Conservation (phyloP, 2,113 vertebrate species). For the Hyla sarda region DNA sequence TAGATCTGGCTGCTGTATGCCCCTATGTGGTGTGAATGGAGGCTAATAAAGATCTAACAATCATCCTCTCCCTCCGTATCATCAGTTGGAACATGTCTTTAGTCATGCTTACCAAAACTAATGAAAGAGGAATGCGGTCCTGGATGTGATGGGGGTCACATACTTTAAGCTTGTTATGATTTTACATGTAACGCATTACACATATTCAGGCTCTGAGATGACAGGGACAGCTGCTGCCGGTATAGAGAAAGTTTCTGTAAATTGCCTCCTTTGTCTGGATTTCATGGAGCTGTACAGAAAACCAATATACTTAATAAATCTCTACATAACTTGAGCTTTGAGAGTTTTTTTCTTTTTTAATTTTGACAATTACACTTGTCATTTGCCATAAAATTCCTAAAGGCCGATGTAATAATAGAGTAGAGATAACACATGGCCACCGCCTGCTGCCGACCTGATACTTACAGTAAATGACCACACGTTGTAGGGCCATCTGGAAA, state of each 20-base stretch:
- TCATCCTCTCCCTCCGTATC: not conserved
- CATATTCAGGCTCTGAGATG: not conserved
- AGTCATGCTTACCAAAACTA: not conserved
- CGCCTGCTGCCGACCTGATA: too few relatives aligned
- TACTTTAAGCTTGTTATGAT: not conserved
- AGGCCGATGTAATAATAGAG: not conserved
- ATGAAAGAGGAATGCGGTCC: not conserved
- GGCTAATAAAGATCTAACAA: conserved; percentile 5
- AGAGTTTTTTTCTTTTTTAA: not conserved
- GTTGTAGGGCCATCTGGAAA: too few relatives aligned
- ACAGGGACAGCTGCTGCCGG: not conserved
- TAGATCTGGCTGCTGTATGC: too few relatives aligned
- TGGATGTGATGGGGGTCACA: not conserved
- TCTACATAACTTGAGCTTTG: not conserved
- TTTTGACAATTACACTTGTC: not conserved
- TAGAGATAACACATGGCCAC: too few relatives aligned
- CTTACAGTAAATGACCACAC: too few relatives aligned
- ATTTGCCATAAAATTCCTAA: not conserved
- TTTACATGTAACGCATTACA: not conserved
- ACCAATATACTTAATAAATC: not conserved
- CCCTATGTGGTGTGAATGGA: too few relatives aligned
- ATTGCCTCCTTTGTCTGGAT: not conserved
- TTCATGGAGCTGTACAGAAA: not conserved
- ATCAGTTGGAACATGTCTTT: not conserved
- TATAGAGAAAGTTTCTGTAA: not conserved